Percentiles rank a stretch among this genome's conserved stretches.
Evolutionary conservation across 2,113 vertebrate genomes (phyloP).

Genomic region (Tonatia bakeri): DNA sequence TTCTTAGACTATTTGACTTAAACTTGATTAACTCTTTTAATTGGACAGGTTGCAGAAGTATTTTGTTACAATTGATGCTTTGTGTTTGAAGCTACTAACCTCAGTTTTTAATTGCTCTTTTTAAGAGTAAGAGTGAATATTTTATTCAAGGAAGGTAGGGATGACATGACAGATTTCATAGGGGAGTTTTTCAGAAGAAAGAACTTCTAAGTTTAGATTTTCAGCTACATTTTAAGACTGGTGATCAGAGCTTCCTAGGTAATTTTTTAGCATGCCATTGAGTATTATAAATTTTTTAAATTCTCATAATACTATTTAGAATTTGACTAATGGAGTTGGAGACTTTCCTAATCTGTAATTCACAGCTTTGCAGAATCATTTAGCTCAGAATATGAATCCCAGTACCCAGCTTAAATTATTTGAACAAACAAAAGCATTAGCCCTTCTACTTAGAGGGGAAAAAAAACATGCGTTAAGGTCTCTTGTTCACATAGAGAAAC

Average conservation of each 20-base stretch:
- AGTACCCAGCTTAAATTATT: background rate
- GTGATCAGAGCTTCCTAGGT: background rate
- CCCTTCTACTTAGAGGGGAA: background rate
- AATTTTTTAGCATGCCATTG: background rate
- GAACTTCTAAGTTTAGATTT: background rate
- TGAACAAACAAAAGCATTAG: slow-evolving; percentile 9
- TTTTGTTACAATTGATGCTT: background rate
- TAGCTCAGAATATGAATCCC: slow-evolving; percentile 8
- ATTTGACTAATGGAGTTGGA: background rate
- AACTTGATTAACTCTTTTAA: background rate
- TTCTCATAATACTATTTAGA: background rate
- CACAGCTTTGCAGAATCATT: background rate
- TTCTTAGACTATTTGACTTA: background rate
- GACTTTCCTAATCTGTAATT: background rate
- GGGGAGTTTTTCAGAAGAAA: background rate
- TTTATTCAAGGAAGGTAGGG: slow-evolving; percentile 8
- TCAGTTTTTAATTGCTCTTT: background rate
- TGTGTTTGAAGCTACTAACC: background rate
- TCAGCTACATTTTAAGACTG: background rate
- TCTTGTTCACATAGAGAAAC: background rate
- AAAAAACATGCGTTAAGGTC: background rate
- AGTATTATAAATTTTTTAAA: background rate
- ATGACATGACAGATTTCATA: background rate
- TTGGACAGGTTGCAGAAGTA: background rate
- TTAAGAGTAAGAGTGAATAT: background rate